Evolutionary conservation across 1,140 invertebrate genomes (phyloP).

Genomic region (Trissolcus basalis): DNA sequence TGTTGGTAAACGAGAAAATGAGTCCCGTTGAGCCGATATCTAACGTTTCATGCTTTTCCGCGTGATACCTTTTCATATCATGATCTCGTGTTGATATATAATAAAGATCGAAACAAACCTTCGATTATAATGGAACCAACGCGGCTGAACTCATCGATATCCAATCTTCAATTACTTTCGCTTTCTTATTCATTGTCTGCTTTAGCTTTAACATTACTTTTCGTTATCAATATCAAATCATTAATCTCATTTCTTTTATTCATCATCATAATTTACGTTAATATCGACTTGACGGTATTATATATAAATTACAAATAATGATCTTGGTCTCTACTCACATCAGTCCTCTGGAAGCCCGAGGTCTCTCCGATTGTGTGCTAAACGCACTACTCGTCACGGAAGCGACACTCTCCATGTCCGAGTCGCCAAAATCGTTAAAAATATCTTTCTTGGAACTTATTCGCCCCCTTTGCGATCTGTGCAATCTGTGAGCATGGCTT

Average conservation of each 20-base stretch:
- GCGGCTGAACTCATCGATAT: conserved; percentile 52
- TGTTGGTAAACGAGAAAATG: conserved; percentile 44
- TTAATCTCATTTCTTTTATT: too few relatives aligned
- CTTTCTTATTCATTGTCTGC: conserved; percentile 7
- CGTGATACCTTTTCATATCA: too few relatives aligned
- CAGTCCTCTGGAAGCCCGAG: conserved; percentile 82
- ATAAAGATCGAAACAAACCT: not conserved
- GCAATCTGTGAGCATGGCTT: conserved; percentile 76
- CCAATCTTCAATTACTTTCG: not conserved
- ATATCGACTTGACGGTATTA: conserved; percentile 62
- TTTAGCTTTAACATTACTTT: too few relatives aligned
- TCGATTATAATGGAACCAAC: conserved; percentile 59
- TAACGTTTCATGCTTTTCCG: conserved; percentile 25
- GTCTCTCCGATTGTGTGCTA: conserved; percentile 92
- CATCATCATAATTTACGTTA: conserved; percentile 51
- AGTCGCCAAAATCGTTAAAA: conserved; percentile 85
- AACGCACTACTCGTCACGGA: conserved; percentile 93
- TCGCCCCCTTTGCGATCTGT: conserved; percentile 75
- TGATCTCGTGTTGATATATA: too few relatives aligned
- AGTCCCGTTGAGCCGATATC: conserved; percentile 49
- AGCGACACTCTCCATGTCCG: conserved; percentile 91
- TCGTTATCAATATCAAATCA: too few relatives aligned
- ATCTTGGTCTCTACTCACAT: conserved; percentile 78
- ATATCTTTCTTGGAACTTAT: conserved; percentile 84
- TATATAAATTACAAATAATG: conserved; percentile 23